A percentile compares a stretch with the other conserved stretches of the same genome.
These are phyloP conservation scores for Temnothorax rugatulus DNA, from an alignment of 2,888 invertebrate genomes.

Conservation along the genomic window DNA sequence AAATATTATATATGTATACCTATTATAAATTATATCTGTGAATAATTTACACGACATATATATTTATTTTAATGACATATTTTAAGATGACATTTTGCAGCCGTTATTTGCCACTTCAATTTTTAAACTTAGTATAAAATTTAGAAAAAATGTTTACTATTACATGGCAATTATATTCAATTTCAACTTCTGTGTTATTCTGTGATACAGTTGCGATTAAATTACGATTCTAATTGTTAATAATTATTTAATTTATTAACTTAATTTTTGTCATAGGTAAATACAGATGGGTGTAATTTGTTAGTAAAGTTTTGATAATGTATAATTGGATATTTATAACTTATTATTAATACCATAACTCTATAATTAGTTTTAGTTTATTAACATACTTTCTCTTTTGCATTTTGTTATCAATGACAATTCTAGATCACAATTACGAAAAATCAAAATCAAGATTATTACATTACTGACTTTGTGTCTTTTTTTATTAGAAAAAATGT, in stretches of 20 bases:
- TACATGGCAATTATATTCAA: conserved; percentile 13
- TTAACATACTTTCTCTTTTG: not conserved
- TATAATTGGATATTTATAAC: not conserved
- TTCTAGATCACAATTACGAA: not conserved
- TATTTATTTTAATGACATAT: not conserved
- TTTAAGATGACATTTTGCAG: not conserved
- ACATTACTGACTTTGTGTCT: not conserved
- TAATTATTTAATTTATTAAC: conserved; percentile 75
- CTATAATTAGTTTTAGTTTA: not conserved
- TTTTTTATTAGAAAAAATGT: not conserved
- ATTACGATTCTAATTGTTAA: conserved; percentile 70
- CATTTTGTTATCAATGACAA: not conserved
- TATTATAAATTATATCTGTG: not conserved
- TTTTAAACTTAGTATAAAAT: not conserved
- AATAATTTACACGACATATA: conserved; percentile 1
- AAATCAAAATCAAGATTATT: not conserved
- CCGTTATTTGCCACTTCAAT: not conserved
- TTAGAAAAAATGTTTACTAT: not conserved
- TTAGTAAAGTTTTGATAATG: not conserved
- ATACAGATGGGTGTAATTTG: conserved; percentile 69
- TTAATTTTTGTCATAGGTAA: conserved; percentile 74
- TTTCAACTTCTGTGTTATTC: conserved; percentile 75
- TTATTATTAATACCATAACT: not conserved
- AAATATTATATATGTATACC: conserved; percentile 8
- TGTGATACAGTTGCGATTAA: conserved; percentile 75